phyloP scores from a whole-genome alignment of 1,140 invertebrate genomes.

The Microplitis mediator region DNA sequence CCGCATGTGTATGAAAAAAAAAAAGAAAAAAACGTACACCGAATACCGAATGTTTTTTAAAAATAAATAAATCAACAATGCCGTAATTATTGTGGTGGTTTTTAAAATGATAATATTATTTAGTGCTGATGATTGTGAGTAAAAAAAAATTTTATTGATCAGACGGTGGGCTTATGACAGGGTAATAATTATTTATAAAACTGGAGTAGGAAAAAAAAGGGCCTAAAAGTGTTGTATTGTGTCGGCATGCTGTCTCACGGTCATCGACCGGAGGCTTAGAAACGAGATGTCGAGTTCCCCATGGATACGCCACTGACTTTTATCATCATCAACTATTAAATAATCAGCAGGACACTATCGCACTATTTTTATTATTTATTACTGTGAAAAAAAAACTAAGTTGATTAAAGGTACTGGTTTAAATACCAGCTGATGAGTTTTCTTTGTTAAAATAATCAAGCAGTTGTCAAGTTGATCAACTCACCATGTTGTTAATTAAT shows the following conservation, averaged over 20 bases:
- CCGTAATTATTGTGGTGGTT: neutral
- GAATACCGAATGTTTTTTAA: neutral
- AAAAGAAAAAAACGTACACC: neutral
- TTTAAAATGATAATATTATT: neutral
- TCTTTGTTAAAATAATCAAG: no score
- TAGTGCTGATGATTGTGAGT: neutral
- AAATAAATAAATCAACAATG: no score
- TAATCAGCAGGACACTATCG: neutral
- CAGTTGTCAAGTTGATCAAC: no score
- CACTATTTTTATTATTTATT: no score
- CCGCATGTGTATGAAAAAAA: neutral
- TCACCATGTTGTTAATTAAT: no score
- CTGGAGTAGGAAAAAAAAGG: neutral
- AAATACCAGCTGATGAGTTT: no score
- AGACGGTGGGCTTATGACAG: neutral
- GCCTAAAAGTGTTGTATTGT: neutral
- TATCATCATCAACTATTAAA: neutral
- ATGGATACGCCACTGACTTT: conserved; percentile 7
- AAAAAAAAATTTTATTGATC: neutral
- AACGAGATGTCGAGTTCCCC: conserved; percentile 14
- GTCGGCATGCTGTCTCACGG: conserved; percentile 6
- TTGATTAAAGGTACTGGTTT: no score
- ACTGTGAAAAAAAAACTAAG: no score
- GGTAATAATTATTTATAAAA: no score
- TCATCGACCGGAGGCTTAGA: conserved; percentile 22